phyloP scores from a whole-genome alignment of 1,140 invertebrate species.

The Sycobia sp. region DNA sequence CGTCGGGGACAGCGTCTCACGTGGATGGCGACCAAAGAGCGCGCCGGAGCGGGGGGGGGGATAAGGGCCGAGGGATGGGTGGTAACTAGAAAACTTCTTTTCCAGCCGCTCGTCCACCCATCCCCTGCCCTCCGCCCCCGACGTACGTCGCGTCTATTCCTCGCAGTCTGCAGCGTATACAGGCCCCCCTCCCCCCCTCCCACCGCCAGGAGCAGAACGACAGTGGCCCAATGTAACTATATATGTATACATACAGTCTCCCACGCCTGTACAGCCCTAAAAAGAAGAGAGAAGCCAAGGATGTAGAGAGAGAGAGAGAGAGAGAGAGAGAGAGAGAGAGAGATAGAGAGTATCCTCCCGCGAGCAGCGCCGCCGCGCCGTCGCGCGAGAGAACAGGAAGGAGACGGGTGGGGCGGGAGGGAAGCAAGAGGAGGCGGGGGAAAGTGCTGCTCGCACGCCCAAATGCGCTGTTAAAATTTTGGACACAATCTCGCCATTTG shows the following conservation, averaged over 20 bases:
- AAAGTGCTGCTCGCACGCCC: conserved; percentile 54
- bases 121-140: not conserved
- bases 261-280: too few relatives aligned
- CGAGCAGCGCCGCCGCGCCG: too few relatives aligned
- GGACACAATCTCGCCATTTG: conserved; percentile 64
- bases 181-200: not conserved
- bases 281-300: too few relatives aligned
- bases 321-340: not conserved
- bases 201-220: not conserved
- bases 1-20: conserved; percentile 23
- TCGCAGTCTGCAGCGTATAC: too few relatives aligned
- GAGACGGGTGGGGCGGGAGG: too few relatives aligned
- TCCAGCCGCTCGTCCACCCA: conserved; percentile 9
- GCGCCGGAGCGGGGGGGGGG: too few relatives aligned
- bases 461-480: conserved; percentile 66
- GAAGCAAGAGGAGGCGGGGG: conserved; percentile 30
- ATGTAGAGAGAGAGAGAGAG: not conserved
- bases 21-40: conserved; percentile 37
- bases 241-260: too few relatives aligned
- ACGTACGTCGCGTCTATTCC: not conserved
- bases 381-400: too few relatives aligned
- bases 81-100: conserved; percentile 62
- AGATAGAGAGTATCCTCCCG: not conserved
- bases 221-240: too few relatives aligned
- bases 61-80: conserved; percentile 35